Conservation (phyloP, 2,797 vertebrate genomes). For the Sylvilagus floridanus region DNA sequence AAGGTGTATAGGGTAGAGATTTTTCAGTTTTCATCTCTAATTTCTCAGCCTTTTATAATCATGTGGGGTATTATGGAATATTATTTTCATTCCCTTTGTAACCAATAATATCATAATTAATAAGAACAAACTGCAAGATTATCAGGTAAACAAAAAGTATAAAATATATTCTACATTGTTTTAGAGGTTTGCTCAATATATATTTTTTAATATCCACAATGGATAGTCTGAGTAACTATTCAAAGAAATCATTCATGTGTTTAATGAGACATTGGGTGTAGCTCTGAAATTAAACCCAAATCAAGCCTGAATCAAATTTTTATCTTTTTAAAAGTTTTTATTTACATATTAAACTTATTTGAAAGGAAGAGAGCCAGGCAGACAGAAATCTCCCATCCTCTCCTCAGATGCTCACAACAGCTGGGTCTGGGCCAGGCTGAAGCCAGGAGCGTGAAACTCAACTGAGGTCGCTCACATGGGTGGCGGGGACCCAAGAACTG, state of each 20-base stretch:
- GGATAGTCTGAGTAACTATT: background rate
- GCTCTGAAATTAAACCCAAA: constrained; percentile 12
- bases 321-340: too few species aligned
- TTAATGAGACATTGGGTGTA: background rate
- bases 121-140: background rate
- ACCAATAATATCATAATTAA: background rate
- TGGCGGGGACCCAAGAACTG: too few species aligned
- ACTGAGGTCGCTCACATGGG: too few species aligned
- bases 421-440: too few species aligned
- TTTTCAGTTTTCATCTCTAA: background rate
- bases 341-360: too few species aligned
- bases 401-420: too few species aligned
- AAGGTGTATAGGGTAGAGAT: background rate
- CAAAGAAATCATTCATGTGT: constrained; percentile 4
- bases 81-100: constrained; percentile 47
- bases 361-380: too few species aligned
- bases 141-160: background rate
- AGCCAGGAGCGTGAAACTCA: too few species aligned
- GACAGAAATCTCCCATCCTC: too few species aligned
- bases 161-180: background rate
- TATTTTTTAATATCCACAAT: constrained; percentile 26
- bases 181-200: background rate
- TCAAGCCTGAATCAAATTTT: constrained; percentile 20
- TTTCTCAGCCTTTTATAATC: constrained; percentile 32
- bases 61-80: background rate